phyloP scores from a whole-genome alignment of 2,797 vertebrate species.

The Coccyzus lansbergi region DNA sequence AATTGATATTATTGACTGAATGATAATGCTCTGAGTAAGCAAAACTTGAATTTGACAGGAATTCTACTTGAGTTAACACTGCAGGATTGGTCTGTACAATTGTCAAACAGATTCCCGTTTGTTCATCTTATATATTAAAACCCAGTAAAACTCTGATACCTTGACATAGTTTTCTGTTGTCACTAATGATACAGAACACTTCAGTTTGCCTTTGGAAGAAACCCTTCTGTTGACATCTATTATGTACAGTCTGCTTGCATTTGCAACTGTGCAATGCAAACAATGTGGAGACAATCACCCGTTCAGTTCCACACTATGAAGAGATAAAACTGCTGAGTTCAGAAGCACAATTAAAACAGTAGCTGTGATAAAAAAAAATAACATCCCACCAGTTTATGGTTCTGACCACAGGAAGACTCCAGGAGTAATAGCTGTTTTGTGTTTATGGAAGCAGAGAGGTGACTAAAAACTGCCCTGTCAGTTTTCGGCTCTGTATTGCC shows the following conservation, averaged over 20 bases:
- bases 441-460: constrained; percentile 63
- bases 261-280: constrained; percentile 39
- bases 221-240: constrained; percentile 11
- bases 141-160: background rate
- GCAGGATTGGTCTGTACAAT: background rate
- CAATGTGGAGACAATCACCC: background rate
- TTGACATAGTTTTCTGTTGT: constrained; percentile 11
- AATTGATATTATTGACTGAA: constrained; percentile 27
- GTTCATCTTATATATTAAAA: constrained; percentile 9
- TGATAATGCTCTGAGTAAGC: constrained; percentile 8
- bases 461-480: constrained; percentile 79
- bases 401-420: constrained; percentile 27
- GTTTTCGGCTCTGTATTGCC: constrained; percentile 71
- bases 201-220: constrained; percentile 12
- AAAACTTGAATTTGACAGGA: background rate
- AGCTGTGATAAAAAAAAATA: background rate
- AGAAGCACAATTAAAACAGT: constrained; percentile 39
- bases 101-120: background rate
- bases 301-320: background rate
- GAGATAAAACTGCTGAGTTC: constrained; percentile 10
- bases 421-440: constrained; percentile 24
- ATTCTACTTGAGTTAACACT: constrained; percentile 6
- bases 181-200: background rate
- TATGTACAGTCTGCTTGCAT: constrained; percentile 22
- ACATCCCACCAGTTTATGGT: constrained; percentile 25